Percentiles rank a stretch among this genome's conserved stretches.
phyloP scores from a whole-genome alignment of 1,140 invertebrate genomes.

The Hyles vespertilio region DNA sequence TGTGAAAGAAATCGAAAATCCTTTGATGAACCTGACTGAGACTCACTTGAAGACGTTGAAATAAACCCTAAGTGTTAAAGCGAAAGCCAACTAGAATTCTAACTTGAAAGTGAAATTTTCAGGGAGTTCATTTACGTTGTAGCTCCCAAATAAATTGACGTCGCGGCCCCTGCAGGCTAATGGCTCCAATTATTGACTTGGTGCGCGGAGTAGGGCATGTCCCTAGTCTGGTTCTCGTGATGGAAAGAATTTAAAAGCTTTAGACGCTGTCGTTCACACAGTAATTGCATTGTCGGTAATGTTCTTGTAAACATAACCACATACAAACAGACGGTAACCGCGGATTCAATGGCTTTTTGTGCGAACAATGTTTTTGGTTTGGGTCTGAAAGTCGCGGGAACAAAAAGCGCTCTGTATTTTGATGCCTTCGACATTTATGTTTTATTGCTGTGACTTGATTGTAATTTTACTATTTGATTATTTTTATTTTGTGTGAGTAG shows the following conservation, averaged over 20 bases:
- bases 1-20: too few relatives aligned
- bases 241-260: conserved; percentile 35
- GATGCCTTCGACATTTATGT: neutral
- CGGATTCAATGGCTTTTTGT: neutral
- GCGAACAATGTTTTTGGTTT: neutral
- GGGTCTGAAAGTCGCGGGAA: too few relatives aligned
- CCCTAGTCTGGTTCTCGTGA: conserved; percentile 26
- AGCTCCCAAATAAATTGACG: conserved; percentile 46
- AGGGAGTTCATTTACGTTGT: neutral
- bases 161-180: conserved; percentile 47
- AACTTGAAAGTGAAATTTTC: too few relatives aligned
- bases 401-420: too few relatives aligned
- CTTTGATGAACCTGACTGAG: too few relatives aligned
- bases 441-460: neutral
- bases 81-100: too few relatives aligned
- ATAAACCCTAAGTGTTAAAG: too few relatives aligned
- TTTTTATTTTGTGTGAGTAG: too few relatives aligned
- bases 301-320: too few relatives aligned
- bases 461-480: too few relatives aligned
- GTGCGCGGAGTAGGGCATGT: conserved; percentile 40
- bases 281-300: too few relatives aligned
- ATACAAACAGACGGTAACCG: neutral
- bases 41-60: too few relatives aligned
- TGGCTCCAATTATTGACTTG: conserved; percentile 52
- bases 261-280: conserved; percentile 1